Conservation (phyloP, 2,797 vertebrate genomes). For the Pseudomugil gertrudae region DNA sequence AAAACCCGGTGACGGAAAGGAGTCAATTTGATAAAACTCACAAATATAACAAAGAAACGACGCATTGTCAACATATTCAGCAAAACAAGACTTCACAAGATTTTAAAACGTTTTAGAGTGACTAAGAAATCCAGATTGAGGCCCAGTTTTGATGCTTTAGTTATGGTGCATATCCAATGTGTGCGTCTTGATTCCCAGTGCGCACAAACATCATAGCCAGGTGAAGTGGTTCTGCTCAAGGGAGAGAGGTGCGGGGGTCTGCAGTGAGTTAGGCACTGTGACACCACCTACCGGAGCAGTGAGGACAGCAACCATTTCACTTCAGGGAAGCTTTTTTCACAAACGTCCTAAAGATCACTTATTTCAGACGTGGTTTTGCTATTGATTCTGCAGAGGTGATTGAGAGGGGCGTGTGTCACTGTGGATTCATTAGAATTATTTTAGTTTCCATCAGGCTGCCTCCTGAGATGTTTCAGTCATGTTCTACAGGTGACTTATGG, state of each 20-base stretch:
- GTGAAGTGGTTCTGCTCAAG: slow-evolving; percentile 24
- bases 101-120: background rate
- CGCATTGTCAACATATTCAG: slow-evolving; percentile 39
- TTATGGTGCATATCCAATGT: slow-evolving; percentile 28
- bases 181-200: slow-evolving; percentile 45
- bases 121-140: background rate
- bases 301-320: background rate
- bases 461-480: background rate
- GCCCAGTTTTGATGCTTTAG: slow-evolving; percentile 12
- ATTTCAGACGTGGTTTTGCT: background rate
- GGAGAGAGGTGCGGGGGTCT: slow-evolving; percentile 10
- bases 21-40: slow-evolving; percentile 61
- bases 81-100: background rate
- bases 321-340: background rate
- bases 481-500: background rate
- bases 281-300: slow-evolving; percentile 62
- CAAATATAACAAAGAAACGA: slow-evolving; percentile 55
- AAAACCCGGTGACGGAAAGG: slow-evolving; percentile 38
- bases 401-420: background rate
- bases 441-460: too few species aligned
- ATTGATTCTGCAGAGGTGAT: background rate
- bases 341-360: too few species aligned
- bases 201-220: slow-evolving; percentile 45
- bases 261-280: slow-evolving; percentile 23
- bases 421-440: too few species aligned